phyloP scores from a whole-genome alignment of 2,888 invertebrate genomes.

The Bibio marci region DNA sequence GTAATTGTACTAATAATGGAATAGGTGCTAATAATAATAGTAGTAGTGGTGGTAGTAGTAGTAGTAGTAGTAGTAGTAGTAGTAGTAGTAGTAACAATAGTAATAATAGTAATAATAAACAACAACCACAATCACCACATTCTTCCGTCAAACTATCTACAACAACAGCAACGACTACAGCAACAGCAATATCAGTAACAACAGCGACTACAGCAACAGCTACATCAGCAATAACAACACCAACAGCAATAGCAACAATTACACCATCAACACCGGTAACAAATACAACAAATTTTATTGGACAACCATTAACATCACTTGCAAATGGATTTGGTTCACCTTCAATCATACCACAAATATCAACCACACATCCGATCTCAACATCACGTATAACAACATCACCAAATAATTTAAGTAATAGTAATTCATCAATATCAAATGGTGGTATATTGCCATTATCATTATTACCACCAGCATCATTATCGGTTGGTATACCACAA shows the following conservation, averaged over 20 bases:
- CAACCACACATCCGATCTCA: slow-evolving; percentile 17
- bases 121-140: not conserved
- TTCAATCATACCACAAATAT: slow-evolving; percentile 15
- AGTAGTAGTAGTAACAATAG: not conserved
- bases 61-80: slow-evolving; percentile 8
- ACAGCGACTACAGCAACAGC: slow-evolving; percentile 7
- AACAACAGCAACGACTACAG: not conserved
- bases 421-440: slow-evolving; percentile 13
- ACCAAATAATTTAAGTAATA: slow-evolving; percentile 15
- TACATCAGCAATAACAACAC: not conserved
- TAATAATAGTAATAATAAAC: not conserved
- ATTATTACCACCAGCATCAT: slow-evolving; percentile 31
- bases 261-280: slow-evolving; percentile 6
- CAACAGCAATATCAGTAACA: slow-evolving; percentile 3
- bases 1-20: not conserved
- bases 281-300: slow-evolving; percentile 14
- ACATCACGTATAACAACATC: slow-evolving; percentile 7
- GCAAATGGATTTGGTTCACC: slow-evolving; percentile 18
- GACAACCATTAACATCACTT: slow-evolving; percentile 17
- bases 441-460: slow-evolving; percentile 29
- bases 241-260: no score
- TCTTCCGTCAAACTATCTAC: not conserved
- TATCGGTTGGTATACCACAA: slow-evolving; percentile 17
- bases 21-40: slow-evolving; percentile 8
- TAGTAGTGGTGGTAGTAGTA: slow-evolving; percentile 10